A percentile compares a stretch with the other conserved stretches of the same genome.
Conservation (phyloP, 2,888 invertebrate genomes). For the Mythimna pallens region DNA sequence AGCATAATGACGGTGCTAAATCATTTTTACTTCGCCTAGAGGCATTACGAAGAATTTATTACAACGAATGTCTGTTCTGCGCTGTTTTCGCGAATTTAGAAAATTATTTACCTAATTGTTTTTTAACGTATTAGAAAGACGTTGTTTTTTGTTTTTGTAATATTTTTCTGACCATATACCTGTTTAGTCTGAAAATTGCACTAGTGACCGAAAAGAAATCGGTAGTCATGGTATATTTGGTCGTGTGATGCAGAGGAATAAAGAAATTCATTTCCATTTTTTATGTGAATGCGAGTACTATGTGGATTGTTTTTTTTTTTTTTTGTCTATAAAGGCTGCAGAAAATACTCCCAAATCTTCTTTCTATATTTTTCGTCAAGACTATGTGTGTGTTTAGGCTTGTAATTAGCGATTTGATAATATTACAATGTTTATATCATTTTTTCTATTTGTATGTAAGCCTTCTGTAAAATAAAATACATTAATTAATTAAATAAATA, state of each 20-base stretch:
- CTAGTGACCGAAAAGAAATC: not conserved
- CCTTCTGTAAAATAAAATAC: too few species aligned
- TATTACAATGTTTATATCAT: too few species aligned
- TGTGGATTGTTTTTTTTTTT: too few species aligned
- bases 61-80: constrained; percentile 66
- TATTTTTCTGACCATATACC: not conserved
- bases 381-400: too few species aligned
- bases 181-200: not conserved
- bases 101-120: constrained; percentile 62
- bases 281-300: too few species aligned
- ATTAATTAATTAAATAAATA: too few species aligned
- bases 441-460: too few species aligned
- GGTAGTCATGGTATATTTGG: not conserved
- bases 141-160: not conserved
- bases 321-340: too few species aligned
- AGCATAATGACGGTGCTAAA: constrained; percentile 76
- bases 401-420: too few species aligned
- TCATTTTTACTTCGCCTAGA: constrained; percentile 75
- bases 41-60: constrained; percentile 80
- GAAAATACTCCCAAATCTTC: too few species aligned
- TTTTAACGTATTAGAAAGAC: constrained; percentile 58
- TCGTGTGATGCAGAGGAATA: not conserved
- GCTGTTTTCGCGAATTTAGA: constrained; percentile 64
- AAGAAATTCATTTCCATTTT: not conserved
- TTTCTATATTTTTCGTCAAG: too few species aligned